Evolutionary conservation across 2,797 vertebrate species (phyloP).

Genomic region (Pipistrellus kuhlii): DNA sequence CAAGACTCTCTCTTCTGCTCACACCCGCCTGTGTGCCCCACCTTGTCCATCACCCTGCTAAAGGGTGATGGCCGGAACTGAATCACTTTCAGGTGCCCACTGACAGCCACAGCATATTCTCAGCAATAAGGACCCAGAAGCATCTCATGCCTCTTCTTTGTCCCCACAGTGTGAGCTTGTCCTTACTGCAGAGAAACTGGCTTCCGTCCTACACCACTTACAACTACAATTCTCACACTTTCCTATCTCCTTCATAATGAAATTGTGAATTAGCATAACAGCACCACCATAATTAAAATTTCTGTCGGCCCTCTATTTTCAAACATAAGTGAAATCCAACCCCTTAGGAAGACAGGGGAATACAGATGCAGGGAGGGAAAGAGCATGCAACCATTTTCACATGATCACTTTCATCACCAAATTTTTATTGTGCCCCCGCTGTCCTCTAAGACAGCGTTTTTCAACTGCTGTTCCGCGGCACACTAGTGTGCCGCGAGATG

Average conservation of each 20-base stretch:
- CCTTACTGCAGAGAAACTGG: not conserved
- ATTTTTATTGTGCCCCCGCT: not conserved
- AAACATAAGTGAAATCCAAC: slow-evolving; percentile 1
- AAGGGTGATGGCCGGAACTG: not conserved
- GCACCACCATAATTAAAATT: not conserved
- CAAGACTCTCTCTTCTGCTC: not conserved
- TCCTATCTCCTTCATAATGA: not conserved
- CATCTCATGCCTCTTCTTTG: not conserved
- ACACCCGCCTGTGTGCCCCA: not conserved
- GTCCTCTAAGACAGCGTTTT: too few relatives aligned
- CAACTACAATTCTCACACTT: not conserved
- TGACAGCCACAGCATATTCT: slow-evolving; percentile 11
- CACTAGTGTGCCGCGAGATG: too few relatives aligned
- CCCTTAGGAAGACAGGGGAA: not conserved
- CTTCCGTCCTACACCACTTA: not conserved
- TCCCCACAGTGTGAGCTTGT: not conserved
- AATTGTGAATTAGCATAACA: not conserved
- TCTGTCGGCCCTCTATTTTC: not conserved
- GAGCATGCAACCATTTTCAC: not conserved
- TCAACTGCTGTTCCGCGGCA: too few relatives aligned
- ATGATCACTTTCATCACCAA: not conserved
- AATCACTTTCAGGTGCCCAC: not conserved
- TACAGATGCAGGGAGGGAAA: not conserved
- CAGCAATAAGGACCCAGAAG: not conserved
- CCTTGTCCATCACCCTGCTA: not conserved